A percentile compares a stretch with the other conserved stretches of the same genome.
These are phyloP conservation scores for Hydrolagus colliei DNA, from an alignment of 2,797 vertebrate genomes.

Conservation along the genomic window DNA sequence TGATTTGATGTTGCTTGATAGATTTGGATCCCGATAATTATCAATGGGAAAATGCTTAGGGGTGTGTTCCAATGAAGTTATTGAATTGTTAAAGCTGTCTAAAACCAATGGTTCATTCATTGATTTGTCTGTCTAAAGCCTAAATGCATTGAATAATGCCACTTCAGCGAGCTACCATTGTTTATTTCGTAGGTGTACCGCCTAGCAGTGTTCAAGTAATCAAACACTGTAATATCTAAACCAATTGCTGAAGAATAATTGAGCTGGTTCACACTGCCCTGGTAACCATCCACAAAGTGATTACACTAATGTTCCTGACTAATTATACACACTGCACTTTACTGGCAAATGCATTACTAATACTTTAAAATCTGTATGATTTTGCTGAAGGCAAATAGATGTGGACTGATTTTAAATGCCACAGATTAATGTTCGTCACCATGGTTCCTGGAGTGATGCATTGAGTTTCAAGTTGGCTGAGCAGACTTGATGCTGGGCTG, in stretches of 20 bases:
- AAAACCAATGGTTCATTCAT: neutral
- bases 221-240: neutral
- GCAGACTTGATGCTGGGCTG: neutral
- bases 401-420: neutral
- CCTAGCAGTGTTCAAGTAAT: neutral
- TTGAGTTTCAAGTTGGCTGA: neutral
- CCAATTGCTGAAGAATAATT: neutral
- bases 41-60: neutral
- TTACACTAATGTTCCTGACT: neutral
- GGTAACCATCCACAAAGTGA: too few relatives aligned
- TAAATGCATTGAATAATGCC: neutral
- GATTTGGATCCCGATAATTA: slow-evolving; percentile 12
- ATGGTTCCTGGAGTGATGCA: neutral
- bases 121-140: neutral
- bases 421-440: neutral
- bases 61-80: neutral
- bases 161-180: neutral
- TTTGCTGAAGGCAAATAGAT: neutral
- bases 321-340: neutral
- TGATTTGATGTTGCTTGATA: slow-evolving; percentile 7
- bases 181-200: neutral
- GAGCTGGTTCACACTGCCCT: neutral
- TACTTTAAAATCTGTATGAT: neutral
- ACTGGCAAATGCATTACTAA: neutral
- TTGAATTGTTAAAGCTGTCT: neutral